A percentile compares a stretch with the other conserved stretches of the same genome.
Conservation (phyloP, 2,888 invertebrate species). For the Erannis defoliaria region DNA sequence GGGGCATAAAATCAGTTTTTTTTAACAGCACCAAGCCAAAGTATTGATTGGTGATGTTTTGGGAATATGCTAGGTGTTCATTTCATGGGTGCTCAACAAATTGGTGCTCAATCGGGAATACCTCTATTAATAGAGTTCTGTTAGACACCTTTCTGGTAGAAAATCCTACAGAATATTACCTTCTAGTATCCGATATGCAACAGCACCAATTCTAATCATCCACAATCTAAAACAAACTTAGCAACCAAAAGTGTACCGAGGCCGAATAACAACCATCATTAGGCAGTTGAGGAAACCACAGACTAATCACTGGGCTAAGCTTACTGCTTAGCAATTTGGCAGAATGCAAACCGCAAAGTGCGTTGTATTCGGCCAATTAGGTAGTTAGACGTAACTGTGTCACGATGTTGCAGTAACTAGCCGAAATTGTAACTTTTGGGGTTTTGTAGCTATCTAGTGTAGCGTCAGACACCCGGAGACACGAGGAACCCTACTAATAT, state of each 20-base stretch:
- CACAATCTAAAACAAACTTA: slow-evolving; percentile 32
- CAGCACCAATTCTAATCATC: slow-evolving; percentile 21
- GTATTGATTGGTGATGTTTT: no score
- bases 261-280: slow-evolving; percentile 48
- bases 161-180: no score
- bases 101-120: no score
- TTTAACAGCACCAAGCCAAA: no score
- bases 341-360: slow-evolving; percentile 39
- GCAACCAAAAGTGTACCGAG: slow-evolving; percentile 40
- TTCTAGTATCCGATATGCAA: not conserved
- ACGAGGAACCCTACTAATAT: no score
- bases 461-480: not conserved
- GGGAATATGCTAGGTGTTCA: no score
- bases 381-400: slow-evolving; percentile 25
- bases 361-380: slow-evolving; percentile 24
- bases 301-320: slow-evolving; percentile 46
- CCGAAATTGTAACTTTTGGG: not conserved
- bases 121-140: no score
- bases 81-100: no score
- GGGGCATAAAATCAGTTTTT: no score
- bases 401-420: slow-evolving; percentile 20
- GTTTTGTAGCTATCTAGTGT: not conserved
- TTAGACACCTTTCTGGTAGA: no score
- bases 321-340: slow-evolving; percentile 50
- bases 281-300: slow-evolving; percentile 42